Conservation (phyloP, 2,888 invertebrate species). For the Lochmaea crataegi region DNA sequence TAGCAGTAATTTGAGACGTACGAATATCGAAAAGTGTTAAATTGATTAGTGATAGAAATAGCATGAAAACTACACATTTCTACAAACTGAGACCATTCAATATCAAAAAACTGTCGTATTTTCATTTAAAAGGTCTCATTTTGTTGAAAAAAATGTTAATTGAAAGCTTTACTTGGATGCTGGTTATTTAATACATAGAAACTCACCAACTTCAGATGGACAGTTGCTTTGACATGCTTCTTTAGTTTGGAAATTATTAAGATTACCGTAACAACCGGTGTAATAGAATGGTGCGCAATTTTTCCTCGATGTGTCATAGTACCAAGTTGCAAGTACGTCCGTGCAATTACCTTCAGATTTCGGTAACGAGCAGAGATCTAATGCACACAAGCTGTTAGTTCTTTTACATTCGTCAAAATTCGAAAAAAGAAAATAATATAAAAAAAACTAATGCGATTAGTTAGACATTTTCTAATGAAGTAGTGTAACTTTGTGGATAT, state of each 20-base stretch:
- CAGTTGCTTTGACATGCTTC: slow-evolving; percentile 82
- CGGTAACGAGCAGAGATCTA: slow-evolving; percentile 83
- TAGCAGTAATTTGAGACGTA: no score
- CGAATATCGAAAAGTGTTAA: no score
- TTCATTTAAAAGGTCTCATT: not conserved
- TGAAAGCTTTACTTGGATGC: slow-evolving; percentile 7
- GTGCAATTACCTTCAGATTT: slow-evolving; percentile 82
- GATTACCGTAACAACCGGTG: slow-evolving; percentile 91
- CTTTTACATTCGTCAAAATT: not conserved
- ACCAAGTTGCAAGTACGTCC: slow-evolving; percentile 83
- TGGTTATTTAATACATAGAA: slow-evolving; percentile 21
- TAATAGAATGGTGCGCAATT: slow-evolving; percentile 94
- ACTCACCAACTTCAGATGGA: slow-evolving; percentile 84
- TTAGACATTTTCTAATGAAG: not conserved
- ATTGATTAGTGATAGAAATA: no score
- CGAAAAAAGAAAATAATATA: not conserved
- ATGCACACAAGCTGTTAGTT: slow-evolving; percentile 48
- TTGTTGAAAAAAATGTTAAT: slow-evolving; percentile 8
- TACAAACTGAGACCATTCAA: not conserved
- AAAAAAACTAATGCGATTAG: slow-evolving; percentile 4
- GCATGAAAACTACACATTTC: not conserved
- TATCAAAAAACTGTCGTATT: not conserved
- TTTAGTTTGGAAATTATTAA: slow-evolving; percentile 83
- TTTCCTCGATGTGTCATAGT: slow-evolving; percentile 84
- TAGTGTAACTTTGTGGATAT: no score